Percentiles rank a stretch among this genome's conserved stretches.
phyloP scores from a whole-genome alignment of 2,797 vertebrate species.

The Esox masquinongy region DNA sequence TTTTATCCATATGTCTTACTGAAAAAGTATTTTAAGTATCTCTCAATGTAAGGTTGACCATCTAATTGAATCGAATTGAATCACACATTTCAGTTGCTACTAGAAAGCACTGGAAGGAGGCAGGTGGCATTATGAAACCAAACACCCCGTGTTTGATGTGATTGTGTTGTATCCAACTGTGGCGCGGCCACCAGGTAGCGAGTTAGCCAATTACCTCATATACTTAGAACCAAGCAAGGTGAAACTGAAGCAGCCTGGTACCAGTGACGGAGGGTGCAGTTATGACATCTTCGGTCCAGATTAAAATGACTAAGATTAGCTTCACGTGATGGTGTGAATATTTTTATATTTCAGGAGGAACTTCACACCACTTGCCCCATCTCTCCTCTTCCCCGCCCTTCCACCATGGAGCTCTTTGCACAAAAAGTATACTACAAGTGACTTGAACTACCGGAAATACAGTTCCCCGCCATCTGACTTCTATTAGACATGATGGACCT shows the following conservation, averaged over 20 bases:
- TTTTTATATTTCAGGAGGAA: conserved; percentile 21
- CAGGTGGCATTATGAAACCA: conserved; percentile 15
- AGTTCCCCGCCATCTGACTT: conserved; percentile 36
- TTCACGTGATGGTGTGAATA: conserved; percentile 40
- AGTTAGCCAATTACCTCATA: conserved; percentile 52
- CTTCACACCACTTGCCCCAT: conserved; percentile 24
- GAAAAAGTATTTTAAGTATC: not conserved
- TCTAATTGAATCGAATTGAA: not conserved
- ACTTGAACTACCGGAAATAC: conserved; percentile 29
- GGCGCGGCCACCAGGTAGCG: conserved; percentile 3
- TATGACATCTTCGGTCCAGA: conserved; percentile 60
- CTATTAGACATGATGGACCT: conserved; percentile 66
- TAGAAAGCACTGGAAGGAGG: conserved; percentile 7
- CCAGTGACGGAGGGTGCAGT: conserved; percentile 44
- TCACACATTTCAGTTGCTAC: conserved; percentile 13
- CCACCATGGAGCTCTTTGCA: not conserved
- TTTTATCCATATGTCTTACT: no score
- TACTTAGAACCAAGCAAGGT: conserved; percentile 51
- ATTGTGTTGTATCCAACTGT: conserved; percentile 53
- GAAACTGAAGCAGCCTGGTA: conserved; percentile 47
- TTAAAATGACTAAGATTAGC: conserved; percentile 53
- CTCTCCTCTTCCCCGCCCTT: not conserved
- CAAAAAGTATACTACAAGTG: conserved; percentile 51
- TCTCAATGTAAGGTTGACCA: not conserved
- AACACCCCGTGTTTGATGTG: conserved; percentile 37